Base-by-base conservation (phyloP, 2,797 vertebrate species). In the Megaceryle alcyon region DNA sequence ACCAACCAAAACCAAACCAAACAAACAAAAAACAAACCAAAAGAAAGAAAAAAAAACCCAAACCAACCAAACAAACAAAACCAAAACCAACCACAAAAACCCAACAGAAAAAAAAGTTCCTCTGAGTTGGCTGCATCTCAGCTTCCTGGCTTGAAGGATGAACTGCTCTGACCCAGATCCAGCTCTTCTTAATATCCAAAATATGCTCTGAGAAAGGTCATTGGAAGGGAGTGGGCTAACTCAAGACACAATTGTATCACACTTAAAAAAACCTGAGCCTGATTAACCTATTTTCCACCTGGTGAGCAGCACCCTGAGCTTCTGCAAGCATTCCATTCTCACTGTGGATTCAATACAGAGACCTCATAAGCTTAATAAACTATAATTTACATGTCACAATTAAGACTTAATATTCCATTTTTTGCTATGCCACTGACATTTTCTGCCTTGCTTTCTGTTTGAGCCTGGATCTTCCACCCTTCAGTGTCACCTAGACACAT, bases 61-160 rank as follows among this genome's bases (percentile, higher is more conserved):
- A 46, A 44, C 41, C 15, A 41, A 41, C 7, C 41, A 41, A 37
- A 37, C 10, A 37, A 37, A 37, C 10, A 51, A 51, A 51, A 15
- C 20, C 7, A 21, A 20, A 13, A 9, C 15, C 12, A 6, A 4
- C 9, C 5, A 3, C 19, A 41, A 53, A 65, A 41, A 23, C 26
- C 39, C 64, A 51, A 51, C 46, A 39, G 35, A 35, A 75, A 61
- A 88, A 59, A 25, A 59, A 23, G 77, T 64, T 68, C 59, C 60
- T 83, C 5, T 6, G 88, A 94, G 68, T 35, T 97, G 95, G 95
- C 94, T 44, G 49, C 17, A 56, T n/a, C 82, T 81, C 83, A 87
- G 49, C 78, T 95, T 77, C 77, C 82, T 76, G 95, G 84, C 93
- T 92, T 43, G 69, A 56, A 86, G 87, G 86, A 82, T 87, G 77